Conservation (phyloP, 2,113 vertebrate species). For the Rutilus rutilus region DNA sequence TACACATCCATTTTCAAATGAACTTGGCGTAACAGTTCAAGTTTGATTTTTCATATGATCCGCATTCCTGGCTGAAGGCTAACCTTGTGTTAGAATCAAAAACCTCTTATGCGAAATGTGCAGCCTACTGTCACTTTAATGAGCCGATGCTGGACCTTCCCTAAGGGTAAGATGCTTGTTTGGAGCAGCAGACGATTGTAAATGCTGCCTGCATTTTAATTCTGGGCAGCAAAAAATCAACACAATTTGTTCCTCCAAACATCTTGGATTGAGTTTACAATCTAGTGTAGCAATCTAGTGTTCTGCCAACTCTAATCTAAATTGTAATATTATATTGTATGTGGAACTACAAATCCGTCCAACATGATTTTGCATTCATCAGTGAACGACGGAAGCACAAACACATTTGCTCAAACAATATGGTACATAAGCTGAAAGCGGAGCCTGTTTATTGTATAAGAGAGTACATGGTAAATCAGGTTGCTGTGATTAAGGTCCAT, state of each 20-base stretch:
- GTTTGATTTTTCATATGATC: not conserved
- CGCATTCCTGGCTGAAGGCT: constrained; percentile 6
- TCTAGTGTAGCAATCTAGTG: not conserved
- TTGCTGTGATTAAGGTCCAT: constrained; percentile 42
- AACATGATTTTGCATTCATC: constrained; percentile 12
- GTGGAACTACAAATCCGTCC: constrained; percentile 13
- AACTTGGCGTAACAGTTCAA: not conserved
- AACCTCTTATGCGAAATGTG: constrained; percentile 7
- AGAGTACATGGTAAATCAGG: constrained; percentile 24
- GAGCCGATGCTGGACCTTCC: constrained; percentile 36
- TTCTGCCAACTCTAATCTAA: constrained; percentile 23
- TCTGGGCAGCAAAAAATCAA: constrained; percentile 3
- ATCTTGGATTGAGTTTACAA: not conserved
- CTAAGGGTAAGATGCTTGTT: constrained; percentile 14
- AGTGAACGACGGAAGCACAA: constrained; percentile 15
- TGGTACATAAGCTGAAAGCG: not conserved
- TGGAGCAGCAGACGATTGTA: not conserved
- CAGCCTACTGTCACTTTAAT: constrained; percentile 38
- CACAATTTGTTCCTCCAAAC: not conserved
- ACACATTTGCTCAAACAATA: constrained; percentile 14
- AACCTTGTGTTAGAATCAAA: not conserved
- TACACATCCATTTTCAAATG: not conserved
- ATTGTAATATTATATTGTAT: not conserved
- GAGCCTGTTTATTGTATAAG: constrained; percentile 26
- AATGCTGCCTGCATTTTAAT: constrained; percentile 35